Base-by-base conservation (phyloP, 2,888 invertebrate species). In the Harpagoxenus sublaevis region DNA sequence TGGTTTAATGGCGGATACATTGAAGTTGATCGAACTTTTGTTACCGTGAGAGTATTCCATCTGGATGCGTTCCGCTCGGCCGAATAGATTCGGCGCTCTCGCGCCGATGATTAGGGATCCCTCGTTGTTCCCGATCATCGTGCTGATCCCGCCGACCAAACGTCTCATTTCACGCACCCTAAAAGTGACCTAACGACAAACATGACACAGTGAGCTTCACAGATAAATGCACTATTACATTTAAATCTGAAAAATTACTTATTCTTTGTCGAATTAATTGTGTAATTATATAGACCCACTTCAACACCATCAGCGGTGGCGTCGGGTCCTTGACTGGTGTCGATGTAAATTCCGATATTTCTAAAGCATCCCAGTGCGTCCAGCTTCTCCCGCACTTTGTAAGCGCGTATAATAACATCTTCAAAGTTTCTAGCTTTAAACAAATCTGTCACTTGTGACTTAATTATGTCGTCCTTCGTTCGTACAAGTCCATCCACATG, bases 111-210 rank as follows among this genome's bases (percentile, higher is more conserved):
- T 96, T 48, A 99, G 94, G 35, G 98, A 97, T 1, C 98, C 99
- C 94, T 99, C 99, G 94, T 99, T 99, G 94, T 98, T 98, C 39
- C 98, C 98, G 85, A 99, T 97, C 89, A 97, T 97, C 0, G 99
- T 98, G 92, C 97, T 98, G 55, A 99, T 96, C 0, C 98, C 98
- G 28, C 99, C 99, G 78, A 97, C 97, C 35, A 99, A 94, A n/a
- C 98, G 96, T 23, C 97, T 97, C 89, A 97, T 94, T 95, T 99
- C 99, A 79, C 96, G 96, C 60, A 99, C 99, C 89, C 97, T 97
- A 93, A 99, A 99, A 31, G 98, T 98, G 55, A 99, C 97, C 96
- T 98, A 94, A 70, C 68, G 82, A 83, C 51, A 82, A 81, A 68
- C 0, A 5, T 0, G 9, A 55, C 55, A 55, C 28, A 73, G 42